phyloP scores from a whole-genome alignment of 2,797 vertebrate genomes.

The Xiphorhynchus erythropygius region DNA sequence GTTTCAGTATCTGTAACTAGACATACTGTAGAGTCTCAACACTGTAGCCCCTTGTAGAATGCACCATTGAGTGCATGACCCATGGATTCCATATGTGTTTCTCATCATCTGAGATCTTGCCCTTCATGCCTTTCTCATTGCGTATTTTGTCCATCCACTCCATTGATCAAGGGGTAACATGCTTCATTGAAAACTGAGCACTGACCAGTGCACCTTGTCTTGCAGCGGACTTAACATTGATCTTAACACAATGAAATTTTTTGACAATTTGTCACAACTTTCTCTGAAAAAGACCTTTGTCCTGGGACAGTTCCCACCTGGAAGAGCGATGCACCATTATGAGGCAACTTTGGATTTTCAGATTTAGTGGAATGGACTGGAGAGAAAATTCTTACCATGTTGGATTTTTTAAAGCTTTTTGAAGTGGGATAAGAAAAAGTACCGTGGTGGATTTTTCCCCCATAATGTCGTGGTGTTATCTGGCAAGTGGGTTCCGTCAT shows the following conservation, averaged over 20 bases:
- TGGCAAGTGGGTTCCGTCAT: neutral
- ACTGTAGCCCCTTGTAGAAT: neutral
- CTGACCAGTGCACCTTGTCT: neutral
- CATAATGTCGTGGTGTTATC: neutral
- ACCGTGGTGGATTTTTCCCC: rapidly evolving
- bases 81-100: neutral
- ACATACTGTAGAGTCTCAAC: neutral
- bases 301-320: neutral
- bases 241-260: neutral
- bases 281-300: neutral
- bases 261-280: neutral
- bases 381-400: neutral
- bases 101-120: neutral
- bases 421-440: neutral
- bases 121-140: neutral
- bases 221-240: neutral
- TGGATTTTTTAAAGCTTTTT: neutral
- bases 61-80: neutral
- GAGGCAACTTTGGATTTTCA: neutral
- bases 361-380: neutral
- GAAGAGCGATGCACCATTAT: neutral
- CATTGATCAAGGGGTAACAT: neutral
- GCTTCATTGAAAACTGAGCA: neutral
- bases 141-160: neutral
- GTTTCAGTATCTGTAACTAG: neutral